Percentiles rank a stretch among this genome's conserved stretches.
These are phyloP conservation scores for Passer montanus DNA, from an alignment of 2,113 vertebrate species.

Conservation along the genomic window DNA sequence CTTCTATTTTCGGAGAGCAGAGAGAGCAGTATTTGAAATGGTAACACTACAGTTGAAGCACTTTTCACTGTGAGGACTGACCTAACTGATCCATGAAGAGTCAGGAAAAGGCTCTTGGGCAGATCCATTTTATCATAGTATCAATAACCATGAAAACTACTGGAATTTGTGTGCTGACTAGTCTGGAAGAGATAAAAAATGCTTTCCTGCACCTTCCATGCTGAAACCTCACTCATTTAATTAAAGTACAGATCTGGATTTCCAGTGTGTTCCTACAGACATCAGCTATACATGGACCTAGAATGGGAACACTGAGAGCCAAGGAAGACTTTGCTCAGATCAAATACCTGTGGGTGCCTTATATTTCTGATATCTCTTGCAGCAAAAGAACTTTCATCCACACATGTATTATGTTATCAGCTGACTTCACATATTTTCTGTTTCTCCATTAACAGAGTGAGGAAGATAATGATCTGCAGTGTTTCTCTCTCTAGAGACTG, in stretches of 20 bases:
- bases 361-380: neutral
- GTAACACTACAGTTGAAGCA: neutral
- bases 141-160: neutral
- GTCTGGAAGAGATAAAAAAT: neutral
- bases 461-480: neutral
- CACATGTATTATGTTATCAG: neutral
- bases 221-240: neutral
- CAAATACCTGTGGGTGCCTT: neutral
- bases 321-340: neutral
- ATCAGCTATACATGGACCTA: neutral
- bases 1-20: conserved; percentile 18
- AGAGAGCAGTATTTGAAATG: neutral
- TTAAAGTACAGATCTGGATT: neutral
- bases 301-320: neutral
- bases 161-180: neutral
- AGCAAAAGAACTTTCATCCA: conserved; percentile 1
- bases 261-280: neutral
- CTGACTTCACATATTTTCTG: neutral
- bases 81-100: neutral
- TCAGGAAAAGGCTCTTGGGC: neutral
- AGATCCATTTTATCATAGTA: neutral
- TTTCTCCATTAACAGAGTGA: conserved; percentile 2
- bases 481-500: neutral
- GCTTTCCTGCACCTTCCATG: neutral
- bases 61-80: neutral